A percentile compares a stretch with the other conserved stretches of the same genome.
phyloP scores from a whole-genome alignment of 2,113 vertebrate species.

The Craseonycteris thonglongyai region DNA sequence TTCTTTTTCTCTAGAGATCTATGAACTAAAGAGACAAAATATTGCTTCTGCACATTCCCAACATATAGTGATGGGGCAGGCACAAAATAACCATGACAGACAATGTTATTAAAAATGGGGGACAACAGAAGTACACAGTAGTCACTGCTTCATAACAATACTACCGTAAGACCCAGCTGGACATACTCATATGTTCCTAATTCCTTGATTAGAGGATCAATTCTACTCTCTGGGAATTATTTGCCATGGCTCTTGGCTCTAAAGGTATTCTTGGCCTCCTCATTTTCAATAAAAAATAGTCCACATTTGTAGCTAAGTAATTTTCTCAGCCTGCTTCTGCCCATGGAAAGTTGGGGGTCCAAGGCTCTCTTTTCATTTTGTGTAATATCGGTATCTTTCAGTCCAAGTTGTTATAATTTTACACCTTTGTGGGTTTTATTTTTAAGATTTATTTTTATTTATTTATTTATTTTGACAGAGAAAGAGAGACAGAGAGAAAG shows the following conservation, averaged over 20 bases:
- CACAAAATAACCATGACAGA: background rate
- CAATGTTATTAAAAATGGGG: background rate
- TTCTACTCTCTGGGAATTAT: background rate
- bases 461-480: too few species aligned
- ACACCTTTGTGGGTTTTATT: background rate
- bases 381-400: background rate
- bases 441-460: too few species aligned
- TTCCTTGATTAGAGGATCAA: background rate
- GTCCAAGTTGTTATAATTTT: background rate
- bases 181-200: background rate
- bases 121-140: background rate
- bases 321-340: background rate
- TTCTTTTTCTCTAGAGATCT: background rate
- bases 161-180: background rate
- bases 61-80: background rate
- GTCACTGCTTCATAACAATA: background rate
- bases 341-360: background rate
- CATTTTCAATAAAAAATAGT: background rate
- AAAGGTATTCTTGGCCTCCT: background rate
- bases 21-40: background rate
- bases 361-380: background rate
- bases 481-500: too few species aligned
- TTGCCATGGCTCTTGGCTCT: background rate
- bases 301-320: background rate
- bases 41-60: background rate